Evolutionary conservation across 53 echinoderm and acorn worm genomes (phyloP), one percentile per base, ranked within the genome.

Genomic region (Apostichopus leukothele): DNA sequence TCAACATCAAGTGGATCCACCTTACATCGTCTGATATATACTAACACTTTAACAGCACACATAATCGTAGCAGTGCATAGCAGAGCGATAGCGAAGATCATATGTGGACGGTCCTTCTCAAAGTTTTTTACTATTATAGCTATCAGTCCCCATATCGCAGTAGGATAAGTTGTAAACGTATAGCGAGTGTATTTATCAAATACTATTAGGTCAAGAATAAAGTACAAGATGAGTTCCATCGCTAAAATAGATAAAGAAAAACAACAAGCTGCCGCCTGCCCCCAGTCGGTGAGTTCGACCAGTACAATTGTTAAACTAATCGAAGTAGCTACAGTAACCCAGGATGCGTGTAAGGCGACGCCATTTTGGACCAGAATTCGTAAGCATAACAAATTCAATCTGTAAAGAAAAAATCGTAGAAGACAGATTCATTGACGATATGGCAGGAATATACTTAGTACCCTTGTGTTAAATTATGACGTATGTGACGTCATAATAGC

Each of bases 121-220:
- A 22, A 88, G 25, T 88, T 88, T 26, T 76, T 5, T 10, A 59
- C 60, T 21, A 88, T 1, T 50, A 76, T 59, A 9, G 75, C 88
- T 12, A 76, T 18, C 20, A 89, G 52, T 3, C 80, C 89, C 89
- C 89, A 89, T 25, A 89, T 78, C 5, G 81, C 51, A 3, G 80
- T 89, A 16, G 89, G 89, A 18, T 89, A 89, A 18, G 68, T 89
- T 5, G 89, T 83, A 51, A 80, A 79, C 68, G 89, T 89, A 63
- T 89, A 89, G 6, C 89, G 60, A 10, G 79, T 79, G 52, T 89
- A 89, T 39, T n/a, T 22, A 19, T 89, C 89, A 39, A 89, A 52
- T 0, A 79, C 67, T 12, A 52, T 63, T 61, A 79, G 23, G 16
- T 89, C 89, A 7, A 67, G 11, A n/a, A 89, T 67, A 63, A 89